A percentile compares a stretch with the other conserved stretches of the same genome.
Conservation (phyloP, 2,888 invertebrate species). For the Meganola albula region DNA sequence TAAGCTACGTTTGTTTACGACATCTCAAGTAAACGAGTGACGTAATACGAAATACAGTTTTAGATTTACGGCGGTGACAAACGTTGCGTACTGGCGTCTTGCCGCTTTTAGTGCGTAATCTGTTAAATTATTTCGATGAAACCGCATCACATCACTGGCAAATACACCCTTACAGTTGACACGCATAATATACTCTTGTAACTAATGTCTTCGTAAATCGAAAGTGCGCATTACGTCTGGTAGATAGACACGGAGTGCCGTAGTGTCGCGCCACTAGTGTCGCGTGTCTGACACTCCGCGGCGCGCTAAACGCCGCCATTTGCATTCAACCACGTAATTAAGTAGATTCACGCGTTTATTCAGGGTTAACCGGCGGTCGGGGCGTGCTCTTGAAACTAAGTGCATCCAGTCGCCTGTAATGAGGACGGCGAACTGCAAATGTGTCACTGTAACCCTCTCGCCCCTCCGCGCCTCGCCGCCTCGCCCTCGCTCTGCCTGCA, state of each 20-base stretch:
- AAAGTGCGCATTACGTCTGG: too few relatives aligned
- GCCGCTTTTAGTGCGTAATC: too few relatives aligned
- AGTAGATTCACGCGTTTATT: conserved; percentile 22
- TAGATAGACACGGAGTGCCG: too few relatives aligned
- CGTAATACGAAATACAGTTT: conserved; percentile 20
- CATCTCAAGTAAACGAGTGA: conserved; percentile 15
- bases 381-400: conserved; percentile 31
- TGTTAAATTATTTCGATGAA: too few relatives aligned
- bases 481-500: conserved; percentile 14
- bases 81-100: not conserved
- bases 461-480: not conserved
- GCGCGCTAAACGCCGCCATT: conserved; percentile 10
- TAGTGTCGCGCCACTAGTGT: not conserved
- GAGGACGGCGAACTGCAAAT: conserved; percentile 34
- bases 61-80: conserved; percentile 8
- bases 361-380: conserved; percentile 22
- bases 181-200: too few relatives aligned
- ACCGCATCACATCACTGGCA: too few relatives aligned
- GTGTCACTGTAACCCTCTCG: conserved; percentile 25
- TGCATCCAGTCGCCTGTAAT: conserved; percentile 29
- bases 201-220: too few relatives aligned
- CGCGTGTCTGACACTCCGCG: not conserved
- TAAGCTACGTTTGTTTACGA: too few relatives aligned
- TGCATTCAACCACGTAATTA: conserved; percentile 19
- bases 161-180: too few relatives aligned